Conservation (phyloP, 2,797 vertebrate species). For the Cynopterus sphinx region DNA sequence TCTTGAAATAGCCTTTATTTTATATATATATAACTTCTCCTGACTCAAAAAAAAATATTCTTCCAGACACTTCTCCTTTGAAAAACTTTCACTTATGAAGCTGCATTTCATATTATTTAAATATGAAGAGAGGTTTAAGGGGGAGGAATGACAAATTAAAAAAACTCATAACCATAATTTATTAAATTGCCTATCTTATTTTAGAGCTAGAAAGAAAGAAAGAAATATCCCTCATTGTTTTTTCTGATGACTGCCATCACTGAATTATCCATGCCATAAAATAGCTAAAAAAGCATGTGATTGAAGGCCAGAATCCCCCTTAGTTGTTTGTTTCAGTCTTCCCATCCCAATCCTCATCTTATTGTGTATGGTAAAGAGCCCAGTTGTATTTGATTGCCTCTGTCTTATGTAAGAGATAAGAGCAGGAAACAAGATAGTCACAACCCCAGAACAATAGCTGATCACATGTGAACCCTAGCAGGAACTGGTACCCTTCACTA, state of each 20-base stretch:
- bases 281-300: not conserved
- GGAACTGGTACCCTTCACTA: not conserved
- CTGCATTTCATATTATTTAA: not conserved
- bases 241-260: not conserved
- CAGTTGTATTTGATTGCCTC: not conserved
- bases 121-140: not conserved
- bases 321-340: not conserved
- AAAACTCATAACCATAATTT: not conserved
- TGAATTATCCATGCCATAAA: not conserved
- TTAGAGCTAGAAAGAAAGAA: conserved; percentile 11
- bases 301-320: not conserved
- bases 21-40: not conserved
- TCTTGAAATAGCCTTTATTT: not conserved
- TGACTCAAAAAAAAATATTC: not conserved
- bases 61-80: not conserved
- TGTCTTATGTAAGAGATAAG: not conserved
- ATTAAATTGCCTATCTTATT: conserved; percentile 29
- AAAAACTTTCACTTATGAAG: not conserved
- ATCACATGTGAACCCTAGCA: not conserved
- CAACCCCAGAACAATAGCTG: not conserved
- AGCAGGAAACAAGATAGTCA: not conserved
- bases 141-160: not conserved
- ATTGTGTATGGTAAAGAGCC: not conserved
- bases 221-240: not conserved
- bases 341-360: not conserved